phyloP scores from a whole-genome alignment of 2,797 vertebrate species.

The Microcaecilia unicolor region DNA sequence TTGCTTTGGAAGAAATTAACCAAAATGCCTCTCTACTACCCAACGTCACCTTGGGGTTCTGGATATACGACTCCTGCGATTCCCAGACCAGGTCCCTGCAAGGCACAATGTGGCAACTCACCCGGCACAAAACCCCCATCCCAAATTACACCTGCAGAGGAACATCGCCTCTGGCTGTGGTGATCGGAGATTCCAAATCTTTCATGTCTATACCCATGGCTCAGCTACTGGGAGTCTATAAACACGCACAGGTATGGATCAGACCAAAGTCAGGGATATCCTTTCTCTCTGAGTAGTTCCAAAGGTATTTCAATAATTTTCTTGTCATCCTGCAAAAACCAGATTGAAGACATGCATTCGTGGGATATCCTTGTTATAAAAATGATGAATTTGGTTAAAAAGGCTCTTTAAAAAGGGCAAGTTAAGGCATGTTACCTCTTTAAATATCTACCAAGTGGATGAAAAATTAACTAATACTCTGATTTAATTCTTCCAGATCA shows the following conservation, averaged over 20 bases:
- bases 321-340: accelerated
- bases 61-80: neutral
- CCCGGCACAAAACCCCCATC: neutral
- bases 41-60: neutral
- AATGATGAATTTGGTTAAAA: too few species aligned
- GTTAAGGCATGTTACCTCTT: accelerated
- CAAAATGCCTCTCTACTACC: neutral
- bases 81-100: neutral
- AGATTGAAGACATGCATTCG: too few species aligned
- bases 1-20: neutral
- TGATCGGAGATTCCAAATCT: neutral
- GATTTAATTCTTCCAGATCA: neutral
- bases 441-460: too few species aligned
- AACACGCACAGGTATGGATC: neutral
- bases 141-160: neutral
- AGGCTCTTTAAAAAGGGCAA: too few species aligned
- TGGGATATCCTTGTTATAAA: too few species aligned
- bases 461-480: too few species aligned
- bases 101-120: slow-evolving; percentile 2
- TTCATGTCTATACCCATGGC: neutral
- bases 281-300: neutral
- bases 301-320: accelerated
- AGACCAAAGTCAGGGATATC: neutral
- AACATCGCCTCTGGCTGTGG: neutral
- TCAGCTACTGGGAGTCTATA: neutral